Evolutionary conservation across 1,140 invertebrate genomes (phyloP).

Genomic region (Pantala flavescens): DNA sequence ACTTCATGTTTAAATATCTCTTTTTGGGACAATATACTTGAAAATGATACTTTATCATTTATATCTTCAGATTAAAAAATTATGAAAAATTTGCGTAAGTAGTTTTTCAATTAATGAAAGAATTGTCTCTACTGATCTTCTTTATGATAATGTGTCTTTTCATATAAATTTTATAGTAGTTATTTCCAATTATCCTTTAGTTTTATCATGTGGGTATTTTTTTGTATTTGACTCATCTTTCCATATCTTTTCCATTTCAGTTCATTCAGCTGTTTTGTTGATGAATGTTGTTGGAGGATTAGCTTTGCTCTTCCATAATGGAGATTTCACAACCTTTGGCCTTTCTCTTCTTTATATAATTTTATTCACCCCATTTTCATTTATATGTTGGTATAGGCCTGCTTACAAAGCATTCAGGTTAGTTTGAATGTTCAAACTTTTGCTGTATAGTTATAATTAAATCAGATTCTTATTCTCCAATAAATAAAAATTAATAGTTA

Average conservation of each 20-base stretch:
- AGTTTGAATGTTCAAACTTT: slow-evolving; percentile 11
- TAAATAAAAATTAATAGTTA: slow-evolving; percentile 20
- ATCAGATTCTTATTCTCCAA: background rate
- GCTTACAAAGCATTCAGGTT: slow-evolving; percentile 79
- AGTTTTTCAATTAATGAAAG: too few relatives aligned
- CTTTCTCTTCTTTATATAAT: slow-evolving; percentile 81
- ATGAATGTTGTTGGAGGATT: slow-evolving; percentile 79
- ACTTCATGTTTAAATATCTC: too few relatives aligned
- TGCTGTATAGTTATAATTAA: slow-evolving; percentile 16
- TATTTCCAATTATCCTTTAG: too few relatives aligned
- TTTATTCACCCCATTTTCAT: slow-evolving; percentile 92
- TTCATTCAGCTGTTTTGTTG: slow-evolving; percentile 75
- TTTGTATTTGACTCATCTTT: too few relatives aligned
- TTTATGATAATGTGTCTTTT: too few relatives aligned
- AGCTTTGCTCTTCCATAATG: slow-evolving; percentile 50
- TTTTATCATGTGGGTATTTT: too few relatives aligned
- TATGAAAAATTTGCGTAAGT: too few relatives aligned
- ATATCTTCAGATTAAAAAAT: too few relatives aligned
- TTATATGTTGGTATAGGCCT: slow-evolving; percentile 91
- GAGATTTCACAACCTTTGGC: slow-evolving; percentile 69
- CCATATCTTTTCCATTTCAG: slow-evolving; percentile 45
- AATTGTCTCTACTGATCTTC: too few relatives aligned
- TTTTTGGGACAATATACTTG: too few relatives aligned
- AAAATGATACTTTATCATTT: too few relatives aligned
- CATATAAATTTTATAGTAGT: too few relatives aligned